phyloP scores from a whole-genome alignment of 1,140 invertebrate species.

The Dendrolimus punctatus region DNA sequence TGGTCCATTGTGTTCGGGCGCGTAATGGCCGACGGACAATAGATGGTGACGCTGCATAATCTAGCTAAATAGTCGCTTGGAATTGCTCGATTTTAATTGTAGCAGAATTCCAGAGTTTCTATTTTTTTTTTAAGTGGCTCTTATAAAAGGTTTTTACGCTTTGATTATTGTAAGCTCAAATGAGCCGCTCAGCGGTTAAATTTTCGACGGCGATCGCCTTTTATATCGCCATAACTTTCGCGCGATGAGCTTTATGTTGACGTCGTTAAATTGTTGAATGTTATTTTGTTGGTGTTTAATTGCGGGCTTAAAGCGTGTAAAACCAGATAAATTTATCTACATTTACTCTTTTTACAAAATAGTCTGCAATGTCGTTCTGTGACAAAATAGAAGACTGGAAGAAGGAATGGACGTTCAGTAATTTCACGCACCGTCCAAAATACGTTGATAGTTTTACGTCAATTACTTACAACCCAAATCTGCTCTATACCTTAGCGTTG shows the following conservation, averaged over 20 bases:
- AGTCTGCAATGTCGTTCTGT: too few species aligned
- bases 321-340: too few species aligned
- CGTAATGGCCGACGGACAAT: constrained; percentile 58
- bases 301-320: neutral
- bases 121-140: constrained; percentile 19
- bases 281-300: constrained; percentile 6
- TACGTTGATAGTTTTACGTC: too few species aligned
- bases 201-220: constrained; percentile 42
- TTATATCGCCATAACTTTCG: constrained; percentile 45
- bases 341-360: too few species aligned
- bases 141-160: constrained; percentile 31
- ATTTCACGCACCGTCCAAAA: too few species aligned
- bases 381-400: too few species aligned
- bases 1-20: constrained; percentile 48
- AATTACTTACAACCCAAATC: too few species aligned
- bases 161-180: constrained; percentile 48
- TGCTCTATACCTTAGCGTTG: too few species aligned
- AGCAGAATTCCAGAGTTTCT: constrained; percentile 4
- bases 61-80: constrained; percentile 56
- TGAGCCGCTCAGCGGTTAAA: constrained; percentile 38
- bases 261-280: constrained; percentile 3
- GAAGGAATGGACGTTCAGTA: too few species aligned
- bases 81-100: constrained; percentile 50
- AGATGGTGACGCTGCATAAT: constrained; percentile 57
- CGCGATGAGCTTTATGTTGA: constrained; percentile 36